phyloP scores from a whole-genome alignment of 2,113 vertebrate species.

The Bagarius yarrelli region DNA sequence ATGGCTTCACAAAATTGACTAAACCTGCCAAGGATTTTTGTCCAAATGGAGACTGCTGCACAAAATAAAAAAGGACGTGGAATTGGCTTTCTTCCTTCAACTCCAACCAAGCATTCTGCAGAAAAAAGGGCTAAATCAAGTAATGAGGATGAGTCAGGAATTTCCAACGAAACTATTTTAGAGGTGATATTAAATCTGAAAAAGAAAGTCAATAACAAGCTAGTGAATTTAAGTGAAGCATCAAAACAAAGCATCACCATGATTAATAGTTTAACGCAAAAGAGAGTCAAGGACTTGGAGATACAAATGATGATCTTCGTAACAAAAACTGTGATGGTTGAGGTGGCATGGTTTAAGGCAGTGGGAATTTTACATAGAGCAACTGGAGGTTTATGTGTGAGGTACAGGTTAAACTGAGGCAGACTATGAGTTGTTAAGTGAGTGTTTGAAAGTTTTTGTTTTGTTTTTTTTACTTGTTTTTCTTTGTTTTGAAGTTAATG shows the following conservation, averaged over 20 bases:
- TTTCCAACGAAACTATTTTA: no score
- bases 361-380: neutral
- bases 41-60: no score
- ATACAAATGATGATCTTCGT: neutral
- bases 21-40: no score
- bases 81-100: no score
- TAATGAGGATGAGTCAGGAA: no score
- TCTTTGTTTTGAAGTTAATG: neutral
- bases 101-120: no score
- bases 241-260: neutral
- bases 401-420: no score
- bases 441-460: neutral
- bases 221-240: neutral
- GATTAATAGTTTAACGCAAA: neutral
- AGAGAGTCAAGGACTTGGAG: neutral
- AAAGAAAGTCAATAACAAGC: neutral
- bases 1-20: no score
- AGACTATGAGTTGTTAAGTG: neutral
- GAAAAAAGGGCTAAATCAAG: no score
- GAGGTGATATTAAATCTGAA: no score
- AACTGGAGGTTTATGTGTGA: no score
- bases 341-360: neutral
- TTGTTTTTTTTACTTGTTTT: neutral
- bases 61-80: no score
- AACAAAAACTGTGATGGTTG: neutral